phyloP scores from a whole-genome alignment of 2,888 invertebrate species.

The Petrolisthes manimaculis region DNA sequence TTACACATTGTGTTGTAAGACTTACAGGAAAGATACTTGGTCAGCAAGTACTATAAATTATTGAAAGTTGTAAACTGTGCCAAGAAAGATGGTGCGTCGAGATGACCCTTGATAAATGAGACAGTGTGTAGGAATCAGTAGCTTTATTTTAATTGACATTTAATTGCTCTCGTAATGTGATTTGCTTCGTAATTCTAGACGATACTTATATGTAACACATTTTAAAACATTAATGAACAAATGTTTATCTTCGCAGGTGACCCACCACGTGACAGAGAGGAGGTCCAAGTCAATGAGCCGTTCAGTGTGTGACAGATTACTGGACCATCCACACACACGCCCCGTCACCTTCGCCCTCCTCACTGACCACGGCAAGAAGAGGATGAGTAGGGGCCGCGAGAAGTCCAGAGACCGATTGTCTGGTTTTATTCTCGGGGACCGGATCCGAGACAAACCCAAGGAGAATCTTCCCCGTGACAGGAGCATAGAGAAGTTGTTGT shows the following conservation, averaged over 20 bases:
- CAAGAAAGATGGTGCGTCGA: too few relatives aligned
- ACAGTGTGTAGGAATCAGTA: too few relatives aligned
- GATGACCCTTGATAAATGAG: too few relatives aligned
- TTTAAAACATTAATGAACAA: neutral
- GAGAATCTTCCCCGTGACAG: conserved; percentile 37
- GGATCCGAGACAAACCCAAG: conserved; percentile 42
- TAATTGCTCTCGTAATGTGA: neutral
- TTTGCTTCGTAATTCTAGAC: neutral
- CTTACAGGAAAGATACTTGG: too few relatives aligned
- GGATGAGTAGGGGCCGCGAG: conserved; percentile 33
- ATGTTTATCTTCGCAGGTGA: conserved; percentile 45
- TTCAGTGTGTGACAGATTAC: conserved; percentile 48
- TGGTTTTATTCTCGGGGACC: conserved; percentile 29
- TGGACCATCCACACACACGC: conserved; percentile 34
- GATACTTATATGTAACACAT: neutral
- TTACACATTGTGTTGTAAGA: too few relatives aligned
- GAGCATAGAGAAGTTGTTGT: conserved; percentile 25
- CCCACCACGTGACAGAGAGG: conserved; percentile 63
- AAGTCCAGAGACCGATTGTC: conserved; percentile 41
- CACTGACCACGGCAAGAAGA: conserved; percentile 49
- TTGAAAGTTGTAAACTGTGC: too few relatives aligned
- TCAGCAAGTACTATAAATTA: too few relatives aligned
- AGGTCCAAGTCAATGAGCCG: conserved; percentile 56
- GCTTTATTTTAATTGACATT: neutral
- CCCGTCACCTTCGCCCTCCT: conserved; percentile 43